Base-by-base conservation (phyloP, 2,888 invertebrate genomes). In the Adelphocoris suturalis region DNA sequence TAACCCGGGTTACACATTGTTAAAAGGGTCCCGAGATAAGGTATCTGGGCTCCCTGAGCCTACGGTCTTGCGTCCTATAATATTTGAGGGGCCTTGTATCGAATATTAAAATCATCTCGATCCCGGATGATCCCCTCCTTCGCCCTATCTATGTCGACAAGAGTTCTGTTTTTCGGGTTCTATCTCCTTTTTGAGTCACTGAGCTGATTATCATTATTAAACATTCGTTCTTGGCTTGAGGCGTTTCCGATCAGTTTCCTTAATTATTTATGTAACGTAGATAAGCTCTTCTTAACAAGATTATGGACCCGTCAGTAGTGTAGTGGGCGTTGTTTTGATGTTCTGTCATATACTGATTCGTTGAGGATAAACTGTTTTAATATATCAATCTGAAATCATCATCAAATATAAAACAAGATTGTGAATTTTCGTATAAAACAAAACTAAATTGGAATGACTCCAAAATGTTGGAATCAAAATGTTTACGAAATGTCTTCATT, bases 1-100 rank as follows among this genome's bases (percentile, higher is more conserved):
- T 61, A 61, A 61, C 61, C 61, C 61, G 61, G 61, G 61, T 61
- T 61, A 61, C 61, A 61, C 61, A 61, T 61, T 61, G 61, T 61
- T 61, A 61, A 61, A 61, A 61, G 61, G 61, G 61, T 61, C 61
- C 19, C 9, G 61, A 61, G 61, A 61, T 61, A 61, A 61, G 61
- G 61, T 19, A 61, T 61, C 61, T 61, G 1, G n/a, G 61, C n/a
- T 61, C 9, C 61, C 19, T 19, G 16, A 16, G 52, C 37, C 52
- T 52, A 5, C 2, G 61, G 61, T 16, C 61, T n/a, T 16, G 16
- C 61, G n/a, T 61, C 61, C 37, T 37, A 37, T 19, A 19, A 61
- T 61, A 61, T 61, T 61, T 61, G 61, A 52, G 61, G n/a, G 19
- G 61, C 61, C 61, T 16, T 19, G 61, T 61, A 61, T 61, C 61